phyloP scores from a whole-genome alignment of 1,140 invertebrate species.

The Samia ricini region DNA sequence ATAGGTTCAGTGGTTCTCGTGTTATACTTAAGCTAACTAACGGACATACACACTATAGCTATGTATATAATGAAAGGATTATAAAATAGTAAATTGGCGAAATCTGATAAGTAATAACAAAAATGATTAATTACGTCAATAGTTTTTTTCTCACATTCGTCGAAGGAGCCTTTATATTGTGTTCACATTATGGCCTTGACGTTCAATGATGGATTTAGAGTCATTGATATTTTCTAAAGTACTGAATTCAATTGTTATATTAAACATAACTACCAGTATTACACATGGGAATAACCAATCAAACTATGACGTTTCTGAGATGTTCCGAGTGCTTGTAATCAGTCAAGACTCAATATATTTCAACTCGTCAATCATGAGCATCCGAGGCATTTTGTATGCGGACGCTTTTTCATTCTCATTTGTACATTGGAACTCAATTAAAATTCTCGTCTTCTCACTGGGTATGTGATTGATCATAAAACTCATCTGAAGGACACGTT shows the following conservation, averaged over 20 bases:
- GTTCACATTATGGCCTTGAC: conserved; percentile 47
- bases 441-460: conserved; percentile 34
- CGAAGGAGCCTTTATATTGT: conserved; percentile 37
- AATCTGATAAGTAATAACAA: conserved; percentile 8
- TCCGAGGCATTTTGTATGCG: conserved; percentile 35
- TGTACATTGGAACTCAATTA: conserved; percentile 66
- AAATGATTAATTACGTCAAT: conserved; percentile 29
- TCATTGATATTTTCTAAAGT: conserved; percentile 44
- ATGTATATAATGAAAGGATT: too few species aligned
- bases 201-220: conserved; percentile 61
- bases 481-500: neutral
- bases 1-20: too few species aligned
- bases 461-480: conserved; percentile 14
- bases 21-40: too few species aligned
- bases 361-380: conserved; percentile 59
- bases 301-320: conserved; percentile 69
- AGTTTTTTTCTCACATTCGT: conserved; percentile 25
- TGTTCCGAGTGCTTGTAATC: conserved; percentile 54
- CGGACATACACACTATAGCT: too few species aligned
- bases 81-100: neutral
- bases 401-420: conserved; percentile 48
- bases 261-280: conserved; percentile 65
- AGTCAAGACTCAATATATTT: conserved; percentile 43
- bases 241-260: conserved; percentile 47
- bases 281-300: conserved; percentile 76